A percentile compares a stretch with the other conserved stretches of the same genome.
Conservation (phyloP, 2,888 invertebrate species). For the Rotaria sp. region DNA sequence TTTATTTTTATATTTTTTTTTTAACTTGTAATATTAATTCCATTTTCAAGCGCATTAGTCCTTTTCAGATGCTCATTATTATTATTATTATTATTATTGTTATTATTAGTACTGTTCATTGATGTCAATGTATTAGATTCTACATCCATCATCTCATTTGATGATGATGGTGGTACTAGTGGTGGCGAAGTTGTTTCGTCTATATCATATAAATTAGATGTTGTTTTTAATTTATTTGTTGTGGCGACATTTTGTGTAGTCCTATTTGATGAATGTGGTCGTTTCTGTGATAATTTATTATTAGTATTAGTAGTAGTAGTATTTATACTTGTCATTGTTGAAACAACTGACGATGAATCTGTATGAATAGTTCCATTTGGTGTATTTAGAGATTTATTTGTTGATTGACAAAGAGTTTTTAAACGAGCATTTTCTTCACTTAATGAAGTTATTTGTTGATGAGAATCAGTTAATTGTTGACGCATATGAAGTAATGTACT, state of each 20-base stretch:
- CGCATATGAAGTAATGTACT: neutral
- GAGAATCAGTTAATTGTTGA: conserved; percentile 3
- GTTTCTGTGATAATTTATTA: neutral
- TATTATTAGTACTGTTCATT: neutral
- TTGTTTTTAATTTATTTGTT: neutral
- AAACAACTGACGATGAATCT: neutral
- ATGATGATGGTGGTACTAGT: neutral
- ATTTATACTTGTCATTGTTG: neutral
- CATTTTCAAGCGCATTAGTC: neutral
- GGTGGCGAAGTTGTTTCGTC: neutral
- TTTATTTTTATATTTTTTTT: neutral
- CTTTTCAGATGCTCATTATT: neutral
- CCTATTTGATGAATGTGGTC: neutral
- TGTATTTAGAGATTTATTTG: neutral
- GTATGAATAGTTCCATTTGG: neutral
- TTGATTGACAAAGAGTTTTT: neutral
- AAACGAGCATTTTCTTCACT: conserved; percentile 27
- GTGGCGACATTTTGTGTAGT: neutral
- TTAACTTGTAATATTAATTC: neutral
- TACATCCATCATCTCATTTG: neutral
- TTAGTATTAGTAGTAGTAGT: neutral
- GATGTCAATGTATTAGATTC: neutral
- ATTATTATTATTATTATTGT: neutral
- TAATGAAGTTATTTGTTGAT: neutral
- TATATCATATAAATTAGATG: neutral